Evolutionary conservation across 1,140 invertebrate species (phyloP).

Genomic region (Papilio glaucus): DNA sequence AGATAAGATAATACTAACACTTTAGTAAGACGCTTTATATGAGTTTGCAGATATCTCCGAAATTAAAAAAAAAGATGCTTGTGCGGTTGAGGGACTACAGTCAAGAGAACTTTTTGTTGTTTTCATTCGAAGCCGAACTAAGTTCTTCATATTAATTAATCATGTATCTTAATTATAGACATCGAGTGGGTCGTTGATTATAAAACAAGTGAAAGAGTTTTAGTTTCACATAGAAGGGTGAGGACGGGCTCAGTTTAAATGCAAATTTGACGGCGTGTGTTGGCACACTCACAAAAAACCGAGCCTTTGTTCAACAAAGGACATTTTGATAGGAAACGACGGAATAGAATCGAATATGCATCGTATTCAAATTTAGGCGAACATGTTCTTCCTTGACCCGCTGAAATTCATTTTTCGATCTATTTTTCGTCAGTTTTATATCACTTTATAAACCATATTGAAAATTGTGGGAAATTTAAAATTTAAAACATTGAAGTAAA

Average conservation of each 20-base stretch:
- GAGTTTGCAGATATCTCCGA: no score
- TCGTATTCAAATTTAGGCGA: constrained; percentile 7
- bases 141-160: no score
- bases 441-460: neutral
- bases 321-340: constrained; percentile 8
- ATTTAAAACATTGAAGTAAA: no score
- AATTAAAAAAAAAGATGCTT: no score
- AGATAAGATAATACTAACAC: no score
- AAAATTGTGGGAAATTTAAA: neutral
- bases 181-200: neutral
- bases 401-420: neutral
- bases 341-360: constrained; percentile 17
- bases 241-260: neutral
- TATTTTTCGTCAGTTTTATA: neutral
- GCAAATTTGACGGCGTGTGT: constrained; percentile 10
- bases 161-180: no score
- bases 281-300: constrained; percentile 1
- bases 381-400: neutral
- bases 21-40: no score
- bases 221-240: neutral
- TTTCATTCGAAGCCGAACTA: no score
- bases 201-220: neutral
- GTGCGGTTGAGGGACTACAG: no score
- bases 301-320: neutral
- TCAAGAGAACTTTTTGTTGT: no score